Conservation (phyloP, 1,140 invertebrate species). For the Brachionus manjavacas region DNA sequence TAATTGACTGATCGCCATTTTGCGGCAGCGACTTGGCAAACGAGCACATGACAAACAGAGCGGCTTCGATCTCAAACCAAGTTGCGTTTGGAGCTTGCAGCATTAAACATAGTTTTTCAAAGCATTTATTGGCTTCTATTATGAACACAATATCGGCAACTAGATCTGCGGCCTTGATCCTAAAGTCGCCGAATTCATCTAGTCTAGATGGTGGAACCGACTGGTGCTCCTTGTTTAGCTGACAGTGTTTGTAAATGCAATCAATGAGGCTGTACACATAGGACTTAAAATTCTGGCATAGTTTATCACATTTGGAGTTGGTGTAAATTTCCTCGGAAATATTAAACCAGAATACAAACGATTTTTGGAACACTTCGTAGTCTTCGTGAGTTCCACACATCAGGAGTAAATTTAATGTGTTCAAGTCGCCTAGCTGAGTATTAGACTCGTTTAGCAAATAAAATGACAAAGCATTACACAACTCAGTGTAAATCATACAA, state of each 20-base stretch:
- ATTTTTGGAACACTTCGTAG: conserved; percentile 92
- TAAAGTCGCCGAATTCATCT: conserved; percentile 81
- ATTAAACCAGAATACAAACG: conserved; percentile 93
- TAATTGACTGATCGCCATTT: conserved; percentile 82
- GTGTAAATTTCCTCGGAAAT: conserved; percentile 88
- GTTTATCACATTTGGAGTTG: conserved; percentile 67
- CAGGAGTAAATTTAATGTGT: conserved; percentile 79
- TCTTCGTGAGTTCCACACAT: conserved; percentile 92
- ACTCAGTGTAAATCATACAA: conserved; percentile 38
- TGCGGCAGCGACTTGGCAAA: conserved; percentile 90
- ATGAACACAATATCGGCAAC: conserved; percentile 97
- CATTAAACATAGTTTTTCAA: conserved; percentile 70
- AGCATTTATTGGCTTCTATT: conserved; percentile 82
- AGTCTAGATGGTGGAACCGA: conserved; percentile 67
- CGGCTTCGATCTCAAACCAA: conserved; percentile 90
- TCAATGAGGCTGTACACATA: conserved; percentile 82
- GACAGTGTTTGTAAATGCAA: conserved; percentile 76
- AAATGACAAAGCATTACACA: conserved; percentile 41
- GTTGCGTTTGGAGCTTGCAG: conserved; percentile 60
- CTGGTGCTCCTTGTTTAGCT: conserved; percentile 77
- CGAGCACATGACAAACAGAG: conserved; percentile 88
- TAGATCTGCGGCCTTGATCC: conserved; percentile 79
- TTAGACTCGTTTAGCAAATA: conserved; percentile 44
- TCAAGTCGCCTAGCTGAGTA: conserved; percentile 67
- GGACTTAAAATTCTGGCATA: conserved; percentile 76